phyloP scores from a whole-genome alignment of 2,797 vertebrate species.

The Trachurus trachurus region DNA sequence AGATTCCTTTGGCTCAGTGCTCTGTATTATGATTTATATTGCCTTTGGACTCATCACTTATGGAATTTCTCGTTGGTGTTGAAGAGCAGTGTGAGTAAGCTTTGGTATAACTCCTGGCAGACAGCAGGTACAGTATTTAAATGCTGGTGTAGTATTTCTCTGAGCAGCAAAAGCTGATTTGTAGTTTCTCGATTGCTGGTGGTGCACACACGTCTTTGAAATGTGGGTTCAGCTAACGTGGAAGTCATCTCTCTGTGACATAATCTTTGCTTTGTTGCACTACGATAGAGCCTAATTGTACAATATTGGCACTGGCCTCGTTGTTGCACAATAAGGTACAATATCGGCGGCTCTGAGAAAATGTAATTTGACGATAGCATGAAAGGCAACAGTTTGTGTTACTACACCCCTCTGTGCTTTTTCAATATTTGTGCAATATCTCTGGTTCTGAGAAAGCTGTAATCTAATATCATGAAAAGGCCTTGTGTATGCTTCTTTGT shows the following conservation, averaged over 20 bases:
- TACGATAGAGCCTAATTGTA: conserved; percentile 42
- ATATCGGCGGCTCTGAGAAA: conserved; percentile 67
- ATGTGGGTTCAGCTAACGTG: conserved; percentile 49
- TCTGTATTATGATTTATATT: conserved; percentile 74
- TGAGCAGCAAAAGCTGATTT: conserved; percentile 50
- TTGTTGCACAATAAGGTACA: conserved; percentile 67
- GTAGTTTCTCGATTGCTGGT: conserved; percentile 40
- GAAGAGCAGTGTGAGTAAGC: conserved; percentile 55
- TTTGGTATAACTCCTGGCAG: conserved; percentile 62
- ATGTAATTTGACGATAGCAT: conserved; percentile 70
- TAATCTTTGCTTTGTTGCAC: conserved; percentile 58
- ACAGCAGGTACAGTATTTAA: conserved; percentile 55
- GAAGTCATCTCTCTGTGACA: conserved; percentile 51
- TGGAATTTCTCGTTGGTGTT: conserved; percentile 61
- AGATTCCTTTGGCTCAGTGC: conserved; percentile 69
- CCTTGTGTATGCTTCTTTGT: conserved; percentile 66
- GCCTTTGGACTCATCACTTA: conserved; percentile 71
- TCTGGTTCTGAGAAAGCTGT: conserved; percentile 74
- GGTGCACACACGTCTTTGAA: conserved; percentile 41
- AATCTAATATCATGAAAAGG: conserved; percentile 80
- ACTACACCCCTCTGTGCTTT: conserved; percentile 67
- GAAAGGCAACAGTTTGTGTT: conserved; percentile 71
- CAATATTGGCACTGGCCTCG: conserved; percentile 52
- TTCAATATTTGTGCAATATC: conserved; percentile 82
- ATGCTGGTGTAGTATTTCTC: conserved; percentile 57